Evolutionary conservation across 2,888 invertebrate genomes (phyloP).

Genomic region (Ophion ventricosus): DNA sequence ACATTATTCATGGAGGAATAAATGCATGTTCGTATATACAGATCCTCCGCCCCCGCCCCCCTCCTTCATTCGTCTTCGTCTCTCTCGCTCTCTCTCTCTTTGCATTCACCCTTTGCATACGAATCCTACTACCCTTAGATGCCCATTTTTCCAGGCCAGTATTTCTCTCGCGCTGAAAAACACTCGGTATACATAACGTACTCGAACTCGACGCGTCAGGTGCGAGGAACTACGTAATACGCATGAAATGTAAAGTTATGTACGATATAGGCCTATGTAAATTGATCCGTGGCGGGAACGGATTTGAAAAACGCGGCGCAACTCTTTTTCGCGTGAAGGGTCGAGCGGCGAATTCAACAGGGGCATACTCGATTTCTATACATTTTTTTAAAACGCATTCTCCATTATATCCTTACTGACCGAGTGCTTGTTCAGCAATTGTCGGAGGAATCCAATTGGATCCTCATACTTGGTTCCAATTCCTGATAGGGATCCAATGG

Average conservation of each 20-base stretch:
- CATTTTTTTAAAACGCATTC: too few relatives aligned
- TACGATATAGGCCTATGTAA: constrained; percentile 57
- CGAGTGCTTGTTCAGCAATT: too few relatives aligned
- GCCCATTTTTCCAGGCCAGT: constrained; percentile 24
- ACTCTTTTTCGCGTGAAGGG: neutral
- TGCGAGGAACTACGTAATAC: constrained; percentile 34
- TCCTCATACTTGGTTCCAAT: too few relatives aligned
- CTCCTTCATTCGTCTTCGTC: constrained; percentile 9
- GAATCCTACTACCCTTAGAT: constrained; percentile 21
- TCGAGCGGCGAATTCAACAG: too few relatives aligned
- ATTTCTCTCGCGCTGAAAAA: constrained; percentile 30
- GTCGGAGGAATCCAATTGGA: too few relatives aligned
- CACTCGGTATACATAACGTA: constrained; percentile 49
- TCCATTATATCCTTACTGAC: too few relatives aligned
- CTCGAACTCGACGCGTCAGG: constrained; percentile 35
- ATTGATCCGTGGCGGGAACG: constrained; percentile 36
- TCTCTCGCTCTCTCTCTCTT: constrained; percentile 5
- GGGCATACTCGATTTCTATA: too few relatives aligned
- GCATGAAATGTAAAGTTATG: constrained; percentile 73
- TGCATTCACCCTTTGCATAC: constrained; percentile 26
- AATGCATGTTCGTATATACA: constrained; percentile 77
- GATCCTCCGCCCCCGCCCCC: neutral
- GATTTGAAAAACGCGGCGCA: constrained; percentile 21
- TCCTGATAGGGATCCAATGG: too few relatives aligned
- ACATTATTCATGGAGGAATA: constrained; percentile 81